Conservation (phyloP, 1,140 invertebrate genomes). For the Trichoplusia ni region DNA sequence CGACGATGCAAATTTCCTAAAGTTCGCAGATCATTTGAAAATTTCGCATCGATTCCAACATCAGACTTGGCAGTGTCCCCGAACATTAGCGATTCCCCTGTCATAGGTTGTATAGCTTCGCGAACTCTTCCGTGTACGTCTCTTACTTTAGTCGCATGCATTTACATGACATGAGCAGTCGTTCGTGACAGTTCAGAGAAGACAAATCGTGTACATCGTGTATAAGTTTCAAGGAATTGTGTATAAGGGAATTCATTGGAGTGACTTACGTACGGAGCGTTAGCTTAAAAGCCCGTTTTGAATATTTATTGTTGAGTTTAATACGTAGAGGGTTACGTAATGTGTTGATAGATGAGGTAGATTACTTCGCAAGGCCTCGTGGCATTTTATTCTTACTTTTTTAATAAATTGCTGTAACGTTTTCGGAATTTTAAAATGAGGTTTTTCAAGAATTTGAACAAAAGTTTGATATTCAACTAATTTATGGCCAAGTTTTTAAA, state of each 20-base stretch:
- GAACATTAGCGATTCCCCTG: not conserved
- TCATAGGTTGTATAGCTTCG: constrained; percentile 4
- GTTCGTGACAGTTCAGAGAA: constrained; percentile 39
- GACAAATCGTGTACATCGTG: constrained; percentile 36
- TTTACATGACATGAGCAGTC: constrained; percentile 42
- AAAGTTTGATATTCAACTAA: too few species aligned
- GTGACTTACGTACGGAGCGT: constrained; percentile 14
- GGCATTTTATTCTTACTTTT: too few species aligned
- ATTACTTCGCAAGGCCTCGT: too few species aligned
- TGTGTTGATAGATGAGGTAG: not conserved
- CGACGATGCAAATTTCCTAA: constrained; percentile 10
- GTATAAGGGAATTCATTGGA: constrained; percentile 14
- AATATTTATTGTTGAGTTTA: constrained; percentile 19
- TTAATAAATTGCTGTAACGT: too few species aligned
- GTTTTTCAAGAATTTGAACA: too few species aligned
- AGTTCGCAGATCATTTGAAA: constrained; percentile 9
- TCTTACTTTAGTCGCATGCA: constrained; percentile 24
- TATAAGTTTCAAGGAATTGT: constrained; percentile 26
- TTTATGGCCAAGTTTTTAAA: too few species aligned
- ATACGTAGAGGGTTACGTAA: not conserved
- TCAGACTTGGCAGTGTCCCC: constrained; percentile 18
- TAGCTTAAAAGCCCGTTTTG: constrained; percentile 24
- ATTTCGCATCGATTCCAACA: not conserved
- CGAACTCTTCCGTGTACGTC: not conserved
- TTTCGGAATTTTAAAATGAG: too few species aligned